A percentile compares a stretch with the other conserved stretches of the same genome.
phyloP scores from a whole-genome alignment of 2,888 invertebrate species.

The Eristalis intricaria region DNA sequence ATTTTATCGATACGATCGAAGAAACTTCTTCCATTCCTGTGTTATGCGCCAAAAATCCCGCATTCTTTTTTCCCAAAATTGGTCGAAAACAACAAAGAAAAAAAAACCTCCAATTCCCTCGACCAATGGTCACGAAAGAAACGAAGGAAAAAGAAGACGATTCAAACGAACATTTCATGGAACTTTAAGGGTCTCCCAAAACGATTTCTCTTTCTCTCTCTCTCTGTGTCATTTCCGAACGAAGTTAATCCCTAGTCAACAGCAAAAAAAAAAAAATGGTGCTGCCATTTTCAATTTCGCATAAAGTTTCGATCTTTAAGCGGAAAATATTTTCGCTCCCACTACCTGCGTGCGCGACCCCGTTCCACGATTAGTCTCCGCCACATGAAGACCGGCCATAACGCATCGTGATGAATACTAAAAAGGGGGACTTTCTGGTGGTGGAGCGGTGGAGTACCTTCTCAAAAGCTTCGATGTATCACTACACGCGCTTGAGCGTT shows the following conservation, averaged over 20 bases:
- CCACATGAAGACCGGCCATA: background rate
- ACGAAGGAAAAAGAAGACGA: slow-evolving; percentile 16
- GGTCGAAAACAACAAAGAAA: slow-evolving; percentile 36
- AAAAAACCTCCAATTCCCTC: slow-evolving; percentile 13
- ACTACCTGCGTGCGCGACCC: background rate
- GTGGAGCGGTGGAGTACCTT: background rate
- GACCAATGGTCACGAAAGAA: slow-evolving; percentile 39
- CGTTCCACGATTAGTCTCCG: background rate
- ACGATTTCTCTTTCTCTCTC: background rate
- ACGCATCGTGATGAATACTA: slow-evolving; percentile 49
- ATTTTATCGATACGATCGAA: slow-evolving; percentile 61
- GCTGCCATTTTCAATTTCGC: slow-evolving; percentile 30
- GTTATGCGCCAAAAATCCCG: slow-evolving; percentile 49
- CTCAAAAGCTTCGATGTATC: slow-evolving; percentile 17
- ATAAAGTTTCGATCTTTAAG: slow-evolving; percentile 58
- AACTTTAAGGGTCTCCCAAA: slow-evolving; percentile 51
- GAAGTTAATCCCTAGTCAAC: background rate
- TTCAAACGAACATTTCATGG: slow-evolving; percentile 50
- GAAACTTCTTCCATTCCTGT: slow-evolving; percentile 30
- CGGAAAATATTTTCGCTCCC: slow-evolving; percentile 40
- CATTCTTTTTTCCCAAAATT: slow-evolving; percentile 47
- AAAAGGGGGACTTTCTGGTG: slow-evolving; percentile 23
- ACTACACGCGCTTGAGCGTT: slow-evolving; percentile 25
- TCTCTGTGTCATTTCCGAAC: background rate
- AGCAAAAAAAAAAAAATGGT: slow-evolving; percentile 15